Base-by-base conservation (phyloP, 2,888 invertebrate genomes). In the Heliconius aoede region DNA sequence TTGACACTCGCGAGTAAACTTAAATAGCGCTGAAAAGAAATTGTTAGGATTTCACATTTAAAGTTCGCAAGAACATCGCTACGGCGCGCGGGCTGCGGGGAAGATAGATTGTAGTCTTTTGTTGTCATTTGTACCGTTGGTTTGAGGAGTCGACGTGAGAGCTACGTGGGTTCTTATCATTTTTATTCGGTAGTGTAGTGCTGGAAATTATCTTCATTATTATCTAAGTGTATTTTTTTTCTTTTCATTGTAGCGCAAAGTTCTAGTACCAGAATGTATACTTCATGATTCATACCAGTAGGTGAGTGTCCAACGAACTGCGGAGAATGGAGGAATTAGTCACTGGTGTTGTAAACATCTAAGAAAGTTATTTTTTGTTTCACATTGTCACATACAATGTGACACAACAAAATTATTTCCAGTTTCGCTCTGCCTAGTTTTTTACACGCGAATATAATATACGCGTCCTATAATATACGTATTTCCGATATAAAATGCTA, bases 1-100 rank as follows among this genome's bases (percentile, higher is more conserved):
- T 65, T 65, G 65, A 65, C 65, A 65, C 65, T 65, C 18, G 28
- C 36, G 40, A 65, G 65, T 40, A 65, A 65, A 65, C 65, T 65
- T 65, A 65, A 65, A 65, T 40, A 24, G 65, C 36, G 65, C 65
- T 65, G 65, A 65, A 65, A 65, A 65, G 65, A 65, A 65, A 65
- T 65, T 65, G 65, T 65, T 24, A 65, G 65, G 65, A 40, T 65
- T 65, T 65, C 65, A 40, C 65, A 65, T 65, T 65, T 65, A 65
- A 65, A 65, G 65, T 65, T 65, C 36, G 65, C 24, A 15, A 65
- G 64, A 65, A 24, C 65, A 65, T 65, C 65, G 24, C 36, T 2
- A 13, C 13, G n/a, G 30, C 30, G 7, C n/a, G n/a, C n/a, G n/a
- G 18, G 62, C 21, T 1, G 24, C 15, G 40, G 65, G 40, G 24